Evolutionary conservation across 2,888 invertebrate genomes (phyloP), one percentile per base, ranked within the genome.

Genomic region (Agelastica alni): DNA sequence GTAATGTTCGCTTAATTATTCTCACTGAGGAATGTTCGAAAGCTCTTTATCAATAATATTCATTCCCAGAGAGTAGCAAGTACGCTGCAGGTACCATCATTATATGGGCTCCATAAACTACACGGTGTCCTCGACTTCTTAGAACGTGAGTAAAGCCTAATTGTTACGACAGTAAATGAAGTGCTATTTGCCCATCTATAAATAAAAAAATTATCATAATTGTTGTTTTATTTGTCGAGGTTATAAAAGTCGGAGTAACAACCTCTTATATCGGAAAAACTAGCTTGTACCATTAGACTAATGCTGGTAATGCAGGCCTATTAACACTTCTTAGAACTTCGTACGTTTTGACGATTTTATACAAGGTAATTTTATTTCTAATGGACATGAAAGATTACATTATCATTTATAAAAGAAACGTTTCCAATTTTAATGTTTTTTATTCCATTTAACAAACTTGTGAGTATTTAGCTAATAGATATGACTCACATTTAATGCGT

Each of bases 11-110:
- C 10, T 39, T 39, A 20, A 39, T 39, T 39, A 41, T 41, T 12
- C 34, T 16, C 34, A 34, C 22, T 22, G 26, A 41, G 26, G 22
- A 39, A 20, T 39, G 18, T 39, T 39, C 20, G 37, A 39, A 41
- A 41, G 20, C 41, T 22, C 13, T 26, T 9, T 14, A 41, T 22
- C 20, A 9, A 39, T 13, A 22, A 41, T 13, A 41, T 41, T 41
- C 22, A 41, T 41, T 41, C 17, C n/a, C n/a, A n/a, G n/a, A n/a
- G n/a, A n/a, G 12, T 17, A 18, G n/a, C 10, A 18, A 20, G 37
- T 39, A 20, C 12, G 12, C 37, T 41, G 41, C 41, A 41, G 41
- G 41, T 41, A 41, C 41, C 41, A 41, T 41, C 41, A 41, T 41
- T 41, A 41, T 41, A 41, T 41, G 20, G 22, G 18, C 13, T 13